phyloP scores from a whole-genome alignment of 2,113 vertebrate genomes.

The Egretta garzetta region DNA sequence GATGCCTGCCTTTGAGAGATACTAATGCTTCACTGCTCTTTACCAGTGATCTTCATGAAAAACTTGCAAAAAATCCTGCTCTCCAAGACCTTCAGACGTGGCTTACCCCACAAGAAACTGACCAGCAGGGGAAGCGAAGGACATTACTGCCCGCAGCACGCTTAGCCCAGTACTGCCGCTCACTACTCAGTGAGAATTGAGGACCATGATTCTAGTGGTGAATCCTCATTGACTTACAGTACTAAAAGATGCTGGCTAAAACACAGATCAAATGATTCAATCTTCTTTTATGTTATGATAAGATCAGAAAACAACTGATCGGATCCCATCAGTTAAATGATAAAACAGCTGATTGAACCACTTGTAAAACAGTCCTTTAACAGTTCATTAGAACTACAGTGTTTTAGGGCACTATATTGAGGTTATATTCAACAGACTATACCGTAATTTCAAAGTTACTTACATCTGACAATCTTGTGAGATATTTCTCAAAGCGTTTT shows the following conservation, averaged over 20 bases:
- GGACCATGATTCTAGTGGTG: neutral
- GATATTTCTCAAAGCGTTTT: slow-evolving; percentile 92
- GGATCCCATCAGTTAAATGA: neutral
- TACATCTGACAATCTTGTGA: slow-evolving; percentile 92
- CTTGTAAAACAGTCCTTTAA: neutral
- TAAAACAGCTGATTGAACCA: neutral
- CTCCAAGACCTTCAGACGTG: neutral
- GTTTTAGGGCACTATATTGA: neutral
- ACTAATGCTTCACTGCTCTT: neutral
- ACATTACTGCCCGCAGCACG: neutral
- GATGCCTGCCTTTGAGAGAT: neutral
- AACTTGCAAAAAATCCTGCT: neutral
- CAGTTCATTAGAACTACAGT: neutral
- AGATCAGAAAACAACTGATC: neutral
- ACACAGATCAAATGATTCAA: neutral
- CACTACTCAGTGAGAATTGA: neutral
- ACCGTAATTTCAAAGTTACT: slow-evolving; percentile 42
- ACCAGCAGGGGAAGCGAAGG: neutral
- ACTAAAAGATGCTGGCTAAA: neutral
- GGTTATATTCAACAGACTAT: neutral
- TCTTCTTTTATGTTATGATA: neutral
- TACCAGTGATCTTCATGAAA: neutral
- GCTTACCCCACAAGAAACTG: neutral
- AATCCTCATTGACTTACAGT: neutral
- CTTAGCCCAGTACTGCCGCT: fast-evolving